Base-by-base conservation (phyloP, 2,888 invertebrate genomes). In the Malachius bipustulatus region DNA sequence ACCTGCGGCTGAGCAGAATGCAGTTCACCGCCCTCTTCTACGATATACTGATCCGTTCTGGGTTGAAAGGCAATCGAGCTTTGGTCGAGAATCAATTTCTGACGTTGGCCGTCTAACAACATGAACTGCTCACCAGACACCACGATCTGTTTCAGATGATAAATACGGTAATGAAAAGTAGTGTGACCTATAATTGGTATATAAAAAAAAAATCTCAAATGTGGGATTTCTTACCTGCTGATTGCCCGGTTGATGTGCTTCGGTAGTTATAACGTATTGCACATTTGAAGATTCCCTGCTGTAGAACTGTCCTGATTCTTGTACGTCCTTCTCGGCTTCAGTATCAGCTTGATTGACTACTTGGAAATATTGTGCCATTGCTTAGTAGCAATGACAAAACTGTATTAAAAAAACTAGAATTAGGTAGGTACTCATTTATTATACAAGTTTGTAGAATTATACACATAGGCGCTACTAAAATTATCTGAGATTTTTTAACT, bases 281-380 rank as follows among this genome's bases (percentile, higher is more conserved):
- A 62, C 56, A 14, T 53, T 30, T 45, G 51, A 26, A 43, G 32
- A 10, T 46, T 44, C 35, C 45, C 48, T 39, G 56, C 63, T 54
- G 71, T 67, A 50, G 72, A 57, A 54, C 73, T 75, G 42, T 74
- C 71, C 56, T 73, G n/a, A 76, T 54, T 71, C 73, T 53, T 74
- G 70, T 59, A 74, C 73, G 43, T n/a, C n/a, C n/a, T 74, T 55
- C 48, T 77, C 75, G 49, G 76, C 75, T 46, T 70, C 54, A 41
- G 67, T 69, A 49, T 58, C 55, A 35, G 65, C 62, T 63, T 67
- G 70, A 57, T 71, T 57, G 57, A 74, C 68, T 56, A 77, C 73
- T 52, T 77, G 76, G 59, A 70, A 77, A 63, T 72, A 77, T 61
- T 77, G 76, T 60, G 77, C 77, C 79, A 79, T 79, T 41, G 59